A percentile compares a stretch with the other conserved stretches of the same genome.
Evolutionary conservation across 2,113 vertebrate genomes (phyloP).

Genomic region (Megaceryle maxima): DNA sequence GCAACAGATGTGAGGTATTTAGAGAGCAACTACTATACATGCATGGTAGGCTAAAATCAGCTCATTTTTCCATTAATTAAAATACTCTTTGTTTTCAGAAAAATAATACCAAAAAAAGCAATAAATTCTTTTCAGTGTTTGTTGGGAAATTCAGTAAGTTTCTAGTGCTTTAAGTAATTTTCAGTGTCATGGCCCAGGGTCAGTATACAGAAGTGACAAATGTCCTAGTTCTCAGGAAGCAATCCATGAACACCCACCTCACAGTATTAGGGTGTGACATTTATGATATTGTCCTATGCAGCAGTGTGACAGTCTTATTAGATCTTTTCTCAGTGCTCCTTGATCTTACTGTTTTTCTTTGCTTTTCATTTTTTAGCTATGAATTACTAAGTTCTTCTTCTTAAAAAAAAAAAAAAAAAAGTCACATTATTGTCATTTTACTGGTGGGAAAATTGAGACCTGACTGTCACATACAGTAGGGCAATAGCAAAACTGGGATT

Average conservation of each 20-base stretch:
- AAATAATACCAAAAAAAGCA: neutral
- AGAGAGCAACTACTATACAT: neutral
- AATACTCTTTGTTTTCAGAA: neutral
- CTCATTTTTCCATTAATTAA: neutral
- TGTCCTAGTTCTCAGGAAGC: neutral
- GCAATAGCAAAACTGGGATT: neutral
- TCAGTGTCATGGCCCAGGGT: neutral
- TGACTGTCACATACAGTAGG: neutral
- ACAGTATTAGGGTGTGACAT: neutral
- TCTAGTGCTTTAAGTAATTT: neutral
- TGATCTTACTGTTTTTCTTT: neutral
- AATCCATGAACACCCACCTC: neutral
- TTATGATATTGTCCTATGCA: neutral
- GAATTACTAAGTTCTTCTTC: neutral
- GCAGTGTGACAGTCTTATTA: neutral
- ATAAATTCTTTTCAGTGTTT: neutral
- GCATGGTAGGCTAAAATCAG: neutral
- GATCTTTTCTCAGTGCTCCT: neutral
- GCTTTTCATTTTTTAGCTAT: neutral
- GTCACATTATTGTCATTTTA: neutral
- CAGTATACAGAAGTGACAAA: neutral
- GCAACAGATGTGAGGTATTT: conserved; percentile 8
- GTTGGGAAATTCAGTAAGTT: neutral
- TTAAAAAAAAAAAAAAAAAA: neutral
- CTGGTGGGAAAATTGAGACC: neutral